Conservation (phyloP, 2,113 vertebrate genomes). For the Prietella phreatophila region DNA sequence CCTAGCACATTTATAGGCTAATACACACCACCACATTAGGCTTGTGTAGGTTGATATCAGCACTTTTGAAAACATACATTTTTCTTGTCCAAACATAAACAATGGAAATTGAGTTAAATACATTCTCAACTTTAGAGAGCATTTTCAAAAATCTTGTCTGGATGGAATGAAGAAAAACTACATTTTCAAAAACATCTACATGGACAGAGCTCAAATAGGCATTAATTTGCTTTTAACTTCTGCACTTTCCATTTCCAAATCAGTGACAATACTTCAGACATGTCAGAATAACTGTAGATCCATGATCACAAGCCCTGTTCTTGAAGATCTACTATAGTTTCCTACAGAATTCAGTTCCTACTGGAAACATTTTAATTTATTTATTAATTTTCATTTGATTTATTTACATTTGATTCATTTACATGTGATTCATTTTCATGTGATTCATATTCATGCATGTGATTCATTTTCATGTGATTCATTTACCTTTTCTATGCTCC, state of each 20-base stretch:
- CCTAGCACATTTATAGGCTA: background rate
- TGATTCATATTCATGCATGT: too few species aligned
- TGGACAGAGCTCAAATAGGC: background rate
- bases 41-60: background rate
- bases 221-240: background rate
- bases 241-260: constrained; percentile 18
- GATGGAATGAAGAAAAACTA: background rate
- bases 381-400: too few species aligned
- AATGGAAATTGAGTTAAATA: background rate
- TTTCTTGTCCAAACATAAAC: background rate
- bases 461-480: too few species aligned
- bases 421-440: too few species aligned
- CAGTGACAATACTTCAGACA: background rate
- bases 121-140: background rate
- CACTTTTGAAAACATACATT: background rate
- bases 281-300: background rate
- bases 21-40: background rate
- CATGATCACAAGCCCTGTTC: background rate
- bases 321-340: background rate
- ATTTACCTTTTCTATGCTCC: too few species aligned
- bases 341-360: background rate
- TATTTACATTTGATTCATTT: too few species aligned
- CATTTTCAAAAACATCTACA: background rate
- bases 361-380: too few species aligned
- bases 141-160: background rate